A percentile compares a stretch with the other conserved stretches of the same genome.
These are phyloP conservation scores for Athalia rosae DNA, from an alignment of 2,888 invertebrate genomes.

Conservation along the genomic window DNA sequence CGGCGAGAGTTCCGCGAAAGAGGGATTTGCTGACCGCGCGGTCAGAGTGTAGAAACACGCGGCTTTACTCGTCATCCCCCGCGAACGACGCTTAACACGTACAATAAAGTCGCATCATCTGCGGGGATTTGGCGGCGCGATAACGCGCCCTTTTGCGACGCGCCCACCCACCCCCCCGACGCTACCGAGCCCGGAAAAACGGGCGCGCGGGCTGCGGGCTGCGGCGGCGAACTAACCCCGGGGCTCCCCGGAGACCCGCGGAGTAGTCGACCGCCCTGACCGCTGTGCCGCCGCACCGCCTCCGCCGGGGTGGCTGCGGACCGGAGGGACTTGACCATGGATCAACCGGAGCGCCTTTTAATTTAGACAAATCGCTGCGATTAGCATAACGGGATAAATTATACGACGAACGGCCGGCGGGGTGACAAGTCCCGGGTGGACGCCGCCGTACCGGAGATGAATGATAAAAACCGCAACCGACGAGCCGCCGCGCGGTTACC, in stretches of 20 bases:
- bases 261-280: slow-evolving; percentile 41
- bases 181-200: slow-evolving; percentile 16
- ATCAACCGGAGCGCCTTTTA: slow-evolving; percentile 57
- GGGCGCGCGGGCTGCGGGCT: slow-evolving; percentile 29
- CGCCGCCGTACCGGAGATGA: slow-evolving; percentile 38
- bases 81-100: slow-evolving; percentile 60
- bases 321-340: slow-evolving; percentile 59
- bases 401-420: slow-evolving; percentile 58
- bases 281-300: neutral
- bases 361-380: slow-evolving; percentile 74
- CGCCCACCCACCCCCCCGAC: slow-evolving; percentile 58
- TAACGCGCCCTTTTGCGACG: slow-evolving; percentile 65
- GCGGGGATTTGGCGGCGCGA: slow-evolving; percentile 70
- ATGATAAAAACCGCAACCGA: slow-evolving; percentile 30
- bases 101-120: slow-evolving; percentile 74
- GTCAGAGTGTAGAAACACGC: slow-evolving; percentile 37
- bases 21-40: slow-evolving; percentile 44
- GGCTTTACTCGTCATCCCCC: slow-evolving; percentile 45
- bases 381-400: slow-evolving; percentile 74
- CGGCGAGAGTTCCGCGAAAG: slow-evolving; percentile 14
- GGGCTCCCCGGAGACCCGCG: slow-evolving; percentile 21
- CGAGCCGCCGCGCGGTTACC: neutral
- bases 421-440: slow-evolving; percentile 43
- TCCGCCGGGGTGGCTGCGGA: slow-evolving; percentile 53
- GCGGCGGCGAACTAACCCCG: no score